Conservation (phyloP, 2,888 invertebrate species). For the Clanis bilineata region DNA sequence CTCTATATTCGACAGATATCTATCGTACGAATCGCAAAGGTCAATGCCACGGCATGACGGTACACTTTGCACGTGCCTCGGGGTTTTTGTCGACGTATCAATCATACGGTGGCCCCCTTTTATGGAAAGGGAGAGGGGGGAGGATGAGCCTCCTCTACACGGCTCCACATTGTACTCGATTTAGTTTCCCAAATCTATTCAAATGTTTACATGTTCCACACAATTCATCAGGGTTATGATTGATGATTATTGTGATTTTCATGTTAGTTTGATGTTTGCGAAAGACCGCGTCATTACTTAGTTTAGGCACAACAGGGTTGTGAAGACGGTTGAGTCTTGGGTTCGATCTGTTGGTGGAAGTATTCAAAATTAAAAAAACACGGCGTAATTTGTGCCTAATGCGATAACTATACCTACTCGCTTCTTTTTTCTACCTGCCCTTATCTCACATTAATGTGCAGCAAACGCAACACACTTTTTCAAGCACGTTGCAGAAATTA, state of each 20-base stretch:
- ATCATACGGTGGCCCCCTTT: neutral
- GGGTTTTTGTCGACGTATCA: slow-evolving; percentile 7
- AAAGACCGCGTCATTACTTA: neutral
- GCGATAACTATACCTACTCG: too few species aligned
- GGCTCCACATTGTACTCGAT: neutral
- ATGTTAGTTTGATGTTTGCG: neutral
- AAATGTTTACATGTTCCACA: neutral
- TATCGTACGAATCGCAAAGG: slow-evolving; percentile 44
- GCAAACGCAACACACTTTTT: too few species aligned
- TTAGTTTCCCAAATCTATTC: neutral
- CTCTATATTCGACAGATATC: slow-evolving; percentile 38
- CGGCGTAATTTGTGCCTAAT: too few species aligned
- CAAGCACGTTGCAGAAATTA: too few species aligned
- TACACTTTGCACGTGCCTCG: slow-evolving; percentile 37
- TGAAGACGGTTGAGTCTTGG: too few species aligned
- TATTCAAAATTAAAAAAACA: too few species aligned
- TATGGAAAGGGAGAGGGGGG: too few species aligned
- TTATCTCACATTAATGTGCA: too few species aligned
- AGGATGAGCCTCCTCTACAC: neutral
- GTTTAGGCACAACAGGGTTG: too few species aligned
- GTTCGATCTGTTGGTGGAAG: too few species aligned
- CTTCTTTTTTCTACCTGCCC: too few species aligned
- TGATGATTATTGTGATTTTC: neutral
- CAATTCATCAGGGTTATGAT: neutral
- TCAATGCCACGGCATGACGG: slow-evolving; percentile 44